A percentile compares a stretch with the other conserved stretches of the same genome.
phyloP scores from a whole-genome alignment of 2,888 invertebrate genomes.

The Luffia ferchaultella region DNA sequence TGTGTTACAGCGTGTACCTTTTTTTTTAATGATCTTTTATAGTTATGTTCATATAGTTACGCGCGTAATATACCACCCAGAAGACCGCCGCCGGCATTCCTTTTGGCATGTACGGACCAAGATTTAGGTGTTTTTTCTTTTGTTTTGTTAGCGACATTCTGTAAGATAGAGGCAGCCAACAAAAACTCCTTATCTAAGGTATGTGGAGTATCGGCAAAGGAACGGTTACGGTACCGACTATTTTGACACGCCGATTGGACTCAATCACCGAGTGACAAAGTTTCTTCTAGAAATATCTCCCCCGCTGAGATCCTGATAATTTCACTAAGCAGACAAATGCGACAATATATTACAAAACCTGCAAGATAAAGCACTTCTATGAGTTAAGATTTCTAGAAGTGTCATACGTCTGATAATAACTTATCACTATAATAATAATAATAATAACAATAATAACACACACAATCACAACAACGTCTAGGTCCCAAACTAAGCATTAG shows the following conservation, averaged over 20 bases:
- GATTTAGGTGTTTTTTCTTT: background rate
- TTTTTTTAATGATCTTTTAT: background rate
- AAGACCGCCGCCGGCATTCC: background rate
- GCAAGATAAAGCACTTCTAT: too few relatives aligned
- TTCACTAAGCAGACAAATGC: constrained; percentile 26
- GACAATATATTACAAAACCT: constrained; percentile 39
- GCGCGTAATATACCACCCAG: background rate
- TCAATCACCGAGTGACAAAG: constrained; percentile 11
- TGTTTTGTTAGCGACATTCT: background rate
- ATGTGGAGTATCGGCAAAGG: constrained; percentile 23
- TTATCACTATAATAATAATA: too few relatives aligned
- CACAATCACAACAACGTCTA: too few relatives aligned
- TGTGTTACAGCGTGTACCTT: background rate
- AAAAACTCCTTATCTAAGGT: constrained; percentile 23
- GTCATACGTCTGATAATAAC: too few relatives aligned
- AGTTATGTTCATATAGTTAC: background rate
- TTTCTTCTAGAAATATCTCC: too few relatives aligned
- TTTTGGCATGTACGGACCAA: background rate
- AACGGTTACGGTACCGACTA: constrained; percentile 27
- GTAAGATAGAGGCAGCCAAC: constrained; percentile 14
- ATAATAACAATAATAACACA: too few relatives aligned
- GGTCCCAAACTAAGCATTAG: too few relatives aligned
- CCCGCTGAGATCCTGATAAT: constrained; percentile 26
- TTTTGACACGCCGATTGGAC: constrained; percentile 1
- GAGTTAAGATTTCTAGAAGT: too few relatives aligned